Evolutionary conservation across 2,797 vertebrate genomes (phyloP).

Genomic region (Pangasius mekongensis): DNA sequence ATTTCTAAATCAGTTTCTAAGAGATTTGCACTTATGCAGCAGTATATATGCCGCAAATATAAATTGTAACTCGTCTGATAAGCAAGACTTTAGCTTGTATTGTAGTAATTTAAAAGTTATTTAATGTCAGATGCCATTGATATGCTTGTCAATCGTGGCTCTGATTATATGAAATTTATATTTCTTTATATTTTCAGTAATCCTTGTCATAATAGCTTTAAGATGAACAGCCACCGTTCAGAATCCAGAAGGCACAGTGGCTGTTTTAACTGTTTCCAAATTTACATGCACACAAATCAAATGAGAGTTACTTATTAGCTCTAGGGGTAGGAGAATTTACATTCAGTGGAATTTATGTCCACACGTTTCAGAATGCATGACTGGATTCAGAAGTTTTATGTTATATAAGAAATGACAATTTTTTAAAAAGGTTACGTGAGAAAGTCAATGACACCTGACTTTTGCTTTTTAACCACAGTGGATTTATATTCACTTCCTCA

Average conservation of each 20-base stretch:
- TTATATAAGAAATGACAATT: neutral
- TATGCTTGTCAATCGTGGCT: neutral
- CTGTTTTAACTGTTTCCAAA: slow-evolving; percentile 8
- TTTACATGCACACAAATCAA: slow-evolving; percentile 14
- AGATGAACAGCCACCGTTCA: neutral
- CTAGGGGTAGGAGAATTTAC: neutral
- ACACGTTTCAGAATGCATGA: neutral
- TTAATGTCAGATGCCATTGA: neutral
- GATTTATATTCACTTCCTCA: slow-evolving; percentile 33
- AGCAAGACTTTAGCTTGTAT: neutral
- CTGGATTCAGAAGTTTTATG: neutral
- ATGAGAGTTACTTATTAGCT: slow-evolving; percentile 15
- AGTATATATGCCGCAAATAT: neutral
- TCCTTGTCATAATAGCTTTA: neutral
- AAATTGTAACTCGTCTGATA: too few species aligned
- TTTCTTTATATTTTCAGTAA: too few species aligned
- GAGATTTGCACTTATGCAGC: neutral
- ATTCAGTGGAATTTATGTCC: neutral
- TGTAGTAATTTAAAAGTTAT: neutral
- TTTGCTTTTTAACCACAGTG: slow-evolving; percentile 14
- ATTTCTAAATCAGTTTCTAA: neutral
- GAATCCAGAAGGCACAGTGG: neutral
- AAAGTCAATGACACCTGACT: slow-evolving; percentile 12
- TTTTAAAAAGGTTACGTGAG: neutral
- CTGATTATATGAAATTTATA: neutral